Base-by-base conservation (phyloP, 2,797 vertebrate genomes). In the Myiotriccus ornatus region DNA sequence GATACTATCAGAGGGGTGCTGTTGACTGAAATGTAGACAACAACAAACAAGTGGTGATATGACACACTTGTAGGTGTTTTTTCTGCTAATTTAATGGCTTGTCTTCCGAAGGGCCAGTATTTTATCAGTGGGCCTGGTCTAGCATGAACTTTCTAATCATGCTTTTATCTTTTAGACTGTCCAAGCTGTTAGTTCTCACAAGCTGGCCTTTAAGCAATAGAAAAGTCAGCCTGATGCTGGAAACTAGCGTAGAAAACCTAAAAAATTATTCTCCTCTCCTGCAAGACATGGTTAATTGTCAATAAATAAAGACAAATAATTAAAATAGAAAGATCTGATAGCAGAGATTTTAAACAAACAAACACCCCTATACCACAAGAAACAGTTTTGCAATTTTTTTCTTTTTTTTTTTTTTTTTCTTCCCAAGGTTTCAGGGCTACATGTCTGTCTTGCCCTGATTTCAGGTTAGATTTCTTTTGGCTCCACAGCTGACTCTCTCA, bases 321-420 rank as follows among this genome's bases (percentile, higher is more conserved):
- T 70, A 37, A 84, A 88, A 71, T 4, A 41, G 28, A 74, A 87
- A 47, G 7, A 32, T 47, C 4, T 59, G 16, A 4, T 69, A 43
- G 28, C 19, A 60, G 28, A 67, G 10, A 10, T 50, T 60, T 87
- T 52, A 68, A 90, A 11, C 3, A 79, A 46, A 28, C 10, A 60
- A 63, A 15, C 34, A 53, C 5, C 19, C 32, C 8, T 7, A 47
- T 35, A 67, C 37, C 1, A 1, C 13, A 47, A 12, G 27, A 47
- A 73, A 16, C 5, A 25, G 4, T 25, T 14, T 13, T 5, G 5
- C 7, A 9, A 0, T 37, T 43, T 2, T 35, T 32, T n/a, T n/a
- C n/a, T n/a, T 7, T 39, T 16, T 18, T 47, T 47, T 47, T 47
- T 3, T 22, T 46, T 46, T 44, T 46, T 23, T 23, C 7, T 23